A percentile compares a stretch with the other conserved stretches of the same genome.
Conservation (phyloP, 1,140 invertebrate genomes). For the Dolichoris vasculosae region DNA sequence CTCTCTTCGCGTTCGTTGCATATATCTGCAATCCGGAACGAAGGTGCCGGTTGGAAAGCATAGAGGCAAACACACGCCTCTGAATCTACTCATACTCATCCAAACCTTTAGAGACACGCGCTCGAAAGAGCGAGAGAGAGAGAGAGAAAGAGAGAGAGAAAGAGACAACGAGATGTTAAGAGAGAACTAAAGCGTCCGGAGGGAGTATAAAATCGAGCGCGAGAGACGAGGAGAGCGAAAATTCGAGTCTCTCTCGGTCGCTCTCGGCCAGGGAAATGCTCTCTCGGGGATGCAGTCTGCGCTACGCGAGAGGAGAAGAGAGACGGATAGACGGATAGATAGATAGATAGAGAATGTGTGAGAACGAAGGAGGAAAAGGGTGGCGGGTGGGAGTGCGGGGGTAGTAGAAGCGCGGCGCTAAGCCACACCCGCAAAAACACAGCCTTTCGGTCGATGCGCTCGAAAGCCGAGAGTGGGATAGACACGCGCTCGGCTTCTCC, state of each 20-base stretch:
- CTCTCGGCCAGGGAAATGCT: constrained; percentile 23
- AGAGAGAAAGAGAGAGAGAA: constrained; percentile 17
- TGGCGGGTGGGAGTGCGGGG: background rate
- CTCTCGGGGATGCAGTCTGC: constrained; percentile 1
- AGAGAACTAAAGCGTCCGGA: background rate
- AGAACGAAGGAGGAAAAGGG: too few relatives aligned
- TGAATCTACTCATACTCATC: background rate
- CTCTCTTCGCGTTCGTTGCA: background rate
- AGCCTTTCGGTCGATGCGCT: constrained; percentile 60
- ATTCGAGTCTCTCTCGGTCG: constrained; percentile 12
- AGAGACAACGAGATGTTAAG: background rate
- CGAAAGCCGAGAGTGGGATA: constrained; percentile 39
- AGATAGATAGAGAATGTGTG: background rate
- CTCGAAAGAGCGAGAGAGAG: constrained; percentile 13
- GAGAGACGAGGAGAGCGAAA: constrained; percentile 50
- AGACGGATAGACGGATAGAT: background rate
- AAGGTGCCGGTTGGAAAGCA: constrained; percentile 41
- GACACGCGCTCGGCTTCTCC: background rate
- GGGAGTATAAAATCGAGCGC: constrained; percentile 45
- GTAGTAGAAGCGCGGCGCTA: constrained; percentile 59
- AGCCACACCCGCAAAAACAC: constrained; percentile 73
- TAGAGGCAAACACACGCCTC: constrained; percentile 12
- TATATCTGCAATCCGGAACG: constrained; percentile 12
- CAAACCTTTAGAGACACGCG: constrained; percentile 22
- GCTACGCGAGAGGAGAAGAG: constrained; percentile 44